These are phyloP conservation scores for Plebejus anna DNA, from an alignment of 2,888 invertebrate genomes.

Conservation along the genomic window DNA sequence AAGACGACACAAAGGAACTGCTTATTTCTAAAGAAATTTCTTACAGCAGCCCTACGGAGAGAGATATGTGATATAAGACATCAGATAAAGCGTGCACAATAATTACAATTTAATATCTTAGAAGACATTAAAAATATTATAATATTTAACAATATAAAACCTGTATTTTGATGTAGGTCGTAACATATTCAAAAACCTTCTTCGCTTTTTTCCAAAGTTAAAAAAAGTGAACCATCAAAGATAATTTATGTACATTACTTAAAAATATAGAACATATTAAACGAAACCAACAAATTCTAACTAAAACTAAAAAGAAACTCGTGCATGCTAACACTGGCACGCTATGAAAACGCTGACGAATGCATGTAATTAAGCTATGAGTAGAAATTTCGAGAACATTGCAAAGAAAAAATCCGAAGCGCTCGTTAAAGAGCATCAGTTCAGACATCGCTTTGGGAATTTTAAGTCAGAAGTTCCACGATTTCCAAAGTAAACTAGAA, in stretches of 20 bases:
- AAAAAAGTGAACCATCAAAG: too few relatives aligned
- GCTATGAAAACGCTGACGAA: background rate
- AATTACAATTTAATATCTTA: too few relatives aligned
- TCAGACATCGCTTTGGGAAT: constrained; percentile 16
- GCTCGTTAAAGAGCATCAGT: constrained; percentile 1
- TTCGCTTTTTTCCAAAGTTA: background rate
- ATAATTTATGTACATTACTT: too few relatives aligned
- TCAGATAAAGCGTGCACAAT: too few relatives aligned
- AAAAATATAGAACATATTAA: background rate
- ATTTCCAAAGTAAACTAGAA: constrained; percentile 3
- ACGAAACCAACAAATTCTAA: background rate
- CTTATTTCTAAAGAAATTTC: too few relatives aligned
- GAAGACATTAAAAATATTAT: too few relatives aligned
- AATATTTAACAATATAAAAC: too few relatives aligned
- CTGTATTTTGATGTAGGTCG: too few relatives aligned
- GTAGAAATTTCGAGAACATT: background rate
- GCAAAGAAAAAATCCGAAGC: background rate
- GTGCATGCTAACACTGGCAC: background rate
- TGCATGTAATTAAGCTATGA: constrained; percentile 12
- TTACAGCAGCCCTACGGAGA: too few relatives aligned
- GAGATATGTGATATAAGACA: too few relatives aligned
- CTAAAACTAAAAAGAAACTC: background rate
- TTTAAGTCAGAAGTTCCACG: constrained; percentile 7
- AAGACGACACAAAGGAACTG: constrained; percentile 36
- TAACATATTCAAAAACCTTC: background rate